Base-by-base conservation (phyloP, 2,888 invertebrate species). In the Schizotus pectinicornis region DNA sequence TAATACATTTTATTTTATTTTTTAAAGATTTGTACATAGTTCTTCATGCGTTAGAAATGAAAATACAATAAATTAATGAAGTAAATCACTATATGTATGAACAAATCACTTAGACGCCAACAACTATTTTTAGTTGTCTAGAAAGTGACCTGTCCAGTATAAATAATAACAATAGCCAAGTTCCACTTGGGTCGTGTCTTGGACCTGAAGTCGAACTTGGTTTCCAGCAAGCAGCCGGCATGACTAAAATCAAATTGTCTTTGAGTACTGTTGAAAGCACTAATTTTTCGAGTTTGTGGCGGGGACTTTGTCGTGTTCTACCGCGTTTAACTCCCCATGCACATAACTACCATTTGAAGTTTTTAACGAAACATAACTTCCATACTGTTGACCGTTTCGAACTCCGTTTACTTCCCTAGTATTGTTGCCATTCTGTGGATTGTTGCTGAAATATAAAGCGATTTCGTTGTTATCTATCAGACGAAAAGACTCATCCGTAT, bases 391-490 rank as follows among this genome's bases (percentile, higher is more conserved):
- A 11, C 69, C 70, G 51, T 74, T 72, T 49, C 65, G 63, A 8
- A 70, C 64, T 67, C 54, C 67, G 56, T 37, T 53, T 37, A 53
- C 65, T 63, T 39, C 67, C 11, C 37, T 38, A 38, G 14, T 52
- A 8, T 32, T 47, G 13, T 53, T 59, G 11, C 14, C 54, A 46
- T 55, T 62, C 11, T 67, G 57, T 12, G 67, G 57, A 54, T 74
- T 74, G 59, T 75, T 77, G 55, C 69, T 76, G 65, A 85, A 86
- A 70, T 82, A 87, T 31, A 87, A 77, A 0, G 86, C 86, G 0
- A 86, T 85, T 48, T 85, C 85, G 48, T 85, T 84, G 31, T 85
- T 83, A 49, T 84, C 82, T 3, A 83, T 74, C 5, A 84, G 80
- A 8, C 80, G 76, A 0, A 82, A 52, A 36, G 63, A 50, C 31